A percentile compares a stretch with the other conserved stretches of the same genome.
Evolutionary conservation across 2,797 vertebrate species (phyloP).

Genomic region (Fratercula arctica): DNA sequence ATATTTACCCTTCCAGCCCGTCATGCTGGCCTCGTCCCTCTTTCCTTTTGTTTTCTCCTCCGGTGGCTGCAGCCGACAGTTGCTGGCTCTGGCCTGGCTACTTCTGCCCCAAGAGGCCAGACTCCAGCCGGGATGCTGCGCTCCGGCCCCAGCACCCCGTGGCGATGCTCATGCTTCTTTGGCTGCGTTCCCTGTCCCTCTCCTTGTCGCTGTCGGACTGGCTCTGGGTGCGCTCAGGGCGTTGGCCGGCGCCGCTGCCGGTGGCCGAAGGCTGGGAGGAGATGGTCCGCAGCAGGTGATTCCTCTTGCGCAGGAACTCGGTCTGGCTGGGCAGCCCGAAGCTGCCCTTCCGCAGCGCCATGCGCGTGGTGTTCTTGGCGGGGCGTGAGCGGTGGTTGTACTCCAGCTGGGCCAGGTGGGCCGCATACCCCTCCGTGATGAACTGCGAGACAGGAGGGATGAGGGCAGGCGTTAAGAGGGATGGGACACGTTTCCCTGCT

Average conservation of each 20-base stretch:
- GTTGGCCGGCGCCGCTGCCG: constrained; percentile 55
- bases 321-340: constrained; percentile 88
- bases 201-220: constrained; percentile 87
- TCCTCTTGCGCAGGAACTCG: constrained; percentile 94
- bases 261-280: constrained; percentile 82
- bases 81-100: constrained; percentile 55
- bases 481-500: accelerated
- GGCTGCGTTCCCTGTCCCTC: constrained; percentile 83
- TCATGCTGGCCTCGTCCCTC: constrained; percentile 12
- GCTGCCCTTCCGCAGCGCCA: constrained; percentile 95
- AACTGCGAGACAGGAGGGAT: constrained; percentile 42
- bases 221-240: constrained; percentile 86
- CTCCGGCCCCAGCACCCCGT: constrained; percentile 93
- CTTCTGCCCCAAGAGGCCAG: constrained; percentile 84
- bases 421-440: constrained; percentile 88
- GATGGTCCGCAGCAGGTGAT: constrained; percentile 93
- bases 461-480: background rate
- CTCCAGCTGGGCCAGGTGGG: constrained; percentile 93
- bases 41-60: constrained; percentile 18
- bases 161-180: constrained; percentile 93
- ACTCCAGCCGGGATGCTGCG: constrained; percentile 82
- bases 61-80: background rate
- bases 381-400: constrained; percentile 91
- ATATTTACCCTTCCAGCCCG: constrained; percentile 72
- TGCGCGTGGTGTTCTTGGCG: constrained; percentile 89